Evolutionary conservation across 2,888 invertebrate genomes (phyloP).

Genomic region (Pardosa pseudoannulata): DNA sequence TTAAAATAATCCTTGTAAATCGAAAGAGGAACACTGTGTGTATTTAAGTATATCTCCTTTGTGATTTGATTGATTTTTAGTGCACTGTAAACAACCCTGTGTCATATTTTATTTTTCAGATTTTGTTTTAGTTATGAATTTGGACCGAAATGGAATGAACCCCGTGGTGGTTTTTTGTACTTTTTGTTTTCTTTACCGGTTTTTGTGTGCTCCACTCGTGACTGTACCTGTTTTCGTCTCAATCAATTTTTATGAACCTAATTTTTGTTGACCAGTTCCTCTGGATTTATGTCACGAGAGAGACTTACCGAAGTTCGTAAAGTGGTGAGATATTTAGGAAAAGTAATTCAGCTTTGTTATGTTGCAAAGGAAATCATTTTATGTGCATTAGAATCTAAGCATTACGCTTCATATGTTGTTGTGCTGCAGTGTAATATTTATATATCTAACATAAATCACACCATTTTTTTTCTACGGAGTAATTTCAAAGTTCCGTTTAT

Average conservation of each 20-base stretch:
- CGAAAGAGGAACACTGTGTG: conserved; percentile 23
- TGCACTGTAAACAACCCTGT: conserved; percentile 25
- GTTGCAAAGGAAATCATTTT: neutral
- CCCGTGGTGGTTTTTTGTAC: conserved; percentile 7
- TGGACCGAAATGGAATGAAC: conserved; percentile 20
- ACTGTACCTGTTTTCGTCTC: conserved; percentile 15
- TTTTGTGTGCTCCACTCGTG: conserved; percentile 29
- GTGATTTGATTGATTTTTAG: neutral
- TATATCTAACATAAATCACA: neutral
- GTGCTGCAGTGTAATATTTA: neutral
- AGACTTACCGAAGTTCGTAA: neutral
- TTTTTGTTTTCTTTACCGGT: conserved; percentile 32
- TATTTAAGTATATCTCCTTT: conserved; percentile 19
- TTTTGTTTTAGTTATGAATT: conserved; percentile 40
- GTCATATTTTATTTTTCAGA: conserved; percentile 28
- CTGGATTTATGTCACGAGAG: conserved; percentile 3
- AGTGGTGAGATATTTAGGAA: conserved; percentile 29
- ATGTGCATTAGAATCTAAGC: neutral
- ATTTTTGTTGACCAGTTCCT: conserved; percentile 52
- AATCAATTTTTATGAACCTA: conserved; percentile 33
- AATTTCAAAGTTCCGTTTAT: too few relatives aligned
- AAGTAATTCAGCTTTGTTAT: neutral
- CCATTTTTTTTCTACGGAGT: neutral
- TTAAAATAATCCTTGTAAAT: neutral
- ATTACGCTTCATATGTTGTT: neutral